A percentile compares a stretch with the other conserved stretches of the same genome.
These are phyloP conservation scores for Latrodectus elegans DNA, from an alignment of 2,888 invertebrate species.

Conservation along the genomic window DNA sequence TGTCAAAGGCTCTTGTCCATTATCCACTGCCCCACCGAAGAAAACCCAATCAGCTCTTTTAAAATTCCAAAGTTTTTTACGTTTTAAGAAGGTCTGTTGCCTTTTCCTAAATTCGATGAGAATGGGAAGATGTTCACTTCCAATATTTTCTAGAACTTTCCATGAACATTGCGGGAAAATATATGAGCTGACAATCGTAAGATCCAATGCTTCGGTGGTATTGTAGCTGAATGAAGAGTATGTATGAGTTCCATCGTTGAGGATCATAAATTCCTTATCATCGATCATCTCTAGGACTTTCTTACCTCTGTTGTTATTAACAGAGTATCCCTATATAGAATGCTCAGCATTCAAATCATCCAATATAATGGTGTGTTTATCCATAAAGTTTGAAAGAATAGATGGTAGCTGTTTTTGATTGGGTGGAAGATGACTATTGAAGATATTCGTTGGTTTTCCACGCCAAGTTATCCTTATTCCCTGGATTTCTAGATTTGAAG, in stretches of 20 bases:
- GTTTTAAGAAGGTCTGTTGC: neutral
- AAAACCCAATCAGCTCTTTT: neutral
- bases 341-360: neutral
- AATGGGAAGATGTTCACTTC: neutral
- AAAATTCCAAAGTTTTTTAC: neutral
- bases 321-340: neutral
- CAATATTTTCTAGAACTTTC: neutral
- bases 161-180: neutral
- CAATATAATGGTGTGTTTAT: neutral
- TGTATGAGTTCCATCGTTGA: neutral
- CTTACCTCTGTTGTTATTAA: neutral
- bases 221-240: neutral
- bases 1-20: neutral
- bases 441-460: neutral
- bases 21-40: neutral
- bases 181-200: neutral
- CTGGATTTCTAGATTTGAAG: neutral
- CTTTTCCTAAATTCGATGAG: neutral
- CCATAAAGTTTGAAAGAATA: neutral
- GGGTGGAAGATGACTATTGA: neutral
- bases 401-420: neutral
- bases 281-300: conserved; percentile 68
- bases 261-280: too few species aligned
- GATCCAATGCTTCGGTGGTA: neutral
- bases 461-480: neutral